Conservation (phyloP, 2,113 vertebrate species). For the Piliocolobus tephrosceles region DNA sequence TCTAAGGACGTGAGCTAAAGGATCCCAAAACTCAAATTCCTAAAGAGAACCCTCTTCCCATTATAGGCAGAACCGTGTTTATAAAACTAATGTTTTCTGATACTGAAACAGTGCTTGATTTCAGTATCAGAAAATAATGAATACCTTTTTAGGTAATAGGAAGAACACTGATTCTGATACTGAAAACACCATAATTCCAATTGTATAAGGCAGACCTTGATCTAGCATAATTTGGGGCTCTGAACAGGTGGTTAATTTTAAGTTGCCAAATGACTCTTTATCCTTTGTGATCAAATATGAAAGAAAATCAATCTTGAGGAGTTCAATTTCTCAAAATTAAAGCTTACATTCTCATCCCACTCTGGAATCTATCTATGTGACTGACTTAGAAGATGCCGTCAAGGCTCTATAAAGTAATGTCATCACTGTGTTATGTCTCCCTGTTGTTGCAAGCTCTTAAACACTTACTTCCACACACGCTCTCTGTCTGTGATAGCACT, state of each 20-base stretch:
- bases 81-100: background rate
- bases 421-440: background rate
- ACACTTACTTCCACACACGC: background rate
- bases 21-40: background rate
- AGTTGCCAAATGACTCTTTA: background rate
- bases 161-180: background rate
- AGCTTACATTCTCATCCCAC: background rate
- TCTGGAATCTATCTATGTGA: background rate
- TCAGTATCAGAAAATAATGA: conserved; percentile 34
- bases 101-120: background rate
- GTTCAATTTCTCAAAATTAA: background rate
- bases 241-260: conserved; percentile 31
- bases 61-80: background rate
- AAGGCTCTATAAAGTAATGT: background rate
- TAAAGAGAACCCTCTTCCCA: background rate
- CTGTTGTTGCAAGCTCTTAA: background rate
- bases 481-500: background rate
- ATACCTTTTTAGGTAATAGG: background rate
- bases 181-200: background rate
- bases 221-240: background rate
- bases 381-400: background rate
- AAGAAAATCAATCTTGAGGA: conserved; percentile 20
- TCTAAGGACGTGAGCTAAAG: background rate
- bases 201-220: background rate
- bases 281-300: conserved; percentile 39